Conservation (phyloP, 2,888 invertebrate genomes). For the Molorchus minor region DNA sequence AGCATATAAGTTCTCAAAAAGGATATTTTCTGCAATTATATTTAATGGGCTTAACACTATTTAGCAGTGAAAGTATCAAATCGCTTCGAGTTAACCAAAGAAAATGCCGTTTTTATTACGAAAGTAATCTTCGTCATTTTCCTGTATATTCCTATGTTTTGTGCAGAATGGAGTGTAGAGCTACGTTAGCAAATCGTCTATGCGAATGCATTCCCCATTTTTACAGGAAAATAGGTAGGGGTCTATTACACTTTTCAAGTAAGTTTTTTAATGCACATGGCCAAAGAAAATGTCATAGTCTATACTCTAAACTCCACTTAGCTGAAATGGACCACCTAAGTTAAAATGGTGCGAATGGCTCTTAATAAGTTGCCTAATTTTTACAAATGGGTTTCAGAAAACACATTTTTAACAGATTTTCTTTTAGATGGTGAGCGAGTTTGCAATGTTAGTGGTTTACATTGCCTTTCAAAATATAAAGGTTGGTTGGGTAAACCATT, state of each 20-base stretch:
- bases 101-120: slow-evolving; percentile 74
- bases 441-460: slow-evolving; percentile 71
- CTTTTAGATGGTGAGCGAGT: slow-evolving; percentile 65
- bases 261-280: too few relatives aligned
- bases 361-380: neutral
- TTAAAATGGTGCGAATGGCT: too few relatives aligned
- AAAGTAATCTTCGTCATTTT: slow-evolving; percentile 71
- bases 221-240: slow-evolving; percentile 70
- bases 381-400: too few relatives aligned
- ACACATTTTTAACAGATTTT: slow-evolving; percentile 3
- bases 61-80: slow-evolving; percentile 55
- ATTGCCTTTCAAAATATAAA: slow-evolving; percentile 69
- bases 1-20: slow-evolving; percentile 52
- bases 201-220: slow-evolving; percentile 81
- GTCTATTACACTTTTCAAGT: too few relatives aligned
- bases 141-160: slow-evolving; percentile 75
- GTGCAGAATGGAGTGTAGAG: slow-evolving; percentile 78
- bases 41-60: slow-evolving; percentile 55
- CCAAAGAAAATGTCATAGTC: too few relatives aligned
- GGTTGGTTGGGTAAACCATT: slow-evolving; percentile 55
- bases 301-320: too few relatives aligned
- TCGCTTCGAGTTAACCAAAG: slow-evolving; percentile 70
- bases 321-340: too few relatives aligned
- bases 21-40: slow-evolving; percentile 57
- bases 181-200: slow-evolving; percentile 67